These are phyloP conservation scores for Morpho achilles DNA, from an alignment of 2,888 invertebrate genomes.

Conservation along the genomic window DNA sequence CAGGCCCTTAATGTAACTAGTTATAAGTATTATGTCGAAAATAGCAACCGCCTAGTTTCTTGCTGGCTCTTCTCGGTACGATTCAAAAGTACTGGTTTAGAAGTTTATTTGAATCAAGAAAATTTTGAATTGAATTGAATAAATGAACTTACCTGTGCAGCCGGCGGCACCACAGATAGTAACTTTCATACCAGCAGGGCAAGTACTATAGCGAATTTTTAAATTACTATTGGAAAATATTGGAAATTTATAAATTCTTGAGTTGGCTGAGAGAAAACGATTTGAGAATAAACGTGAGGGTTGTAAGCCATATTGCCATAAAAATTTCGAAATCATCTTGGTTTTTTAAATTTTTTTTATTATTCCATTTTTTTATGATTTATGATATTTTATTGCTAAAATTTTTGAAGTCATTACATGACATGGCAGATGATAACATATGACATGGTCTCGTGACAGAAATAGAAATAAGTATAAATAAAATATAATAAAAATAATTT, in stretches of 20 bases:
- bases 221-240: background rate
- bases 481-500: too few species aligned
- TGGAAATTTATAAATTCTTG: background rate
- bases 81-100: too few species aligned
- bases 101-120: too few species aligned
- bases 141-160: conserved; percentile 53
- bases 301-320: background rate
- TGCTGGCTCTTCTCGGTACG: too few species aligned
- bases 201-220: conserved; percentile 39
- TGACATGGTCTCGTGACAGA: background rate
- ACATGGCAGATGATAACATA: background rate
- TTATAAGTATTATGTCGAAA: too few species aligned
- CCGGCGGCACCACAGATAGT: conserved; percentile 77
- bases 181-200: conserved; percentile 71
- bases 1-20: too few species aligned
- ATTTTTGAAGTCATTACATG: background rate
- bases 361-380: conserved; percentile 14
- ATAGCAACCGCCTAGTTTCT: too few species aligned
- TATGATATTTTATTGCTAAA: conserved; percentile 7
- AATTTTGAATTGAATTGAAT: too few species aligned
- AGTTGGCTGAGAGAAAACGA: background rate
- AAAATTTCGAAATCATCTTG: conserved; percentile 17
- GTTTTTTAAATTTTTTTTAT: conserved; percentile 12
- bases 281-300: background rate
- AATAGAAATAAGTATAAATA: too few species aligned